Conservation (phyloP, 1,140 invertebrate genomes). For the Leptinotarsa lineolata region DNA sequence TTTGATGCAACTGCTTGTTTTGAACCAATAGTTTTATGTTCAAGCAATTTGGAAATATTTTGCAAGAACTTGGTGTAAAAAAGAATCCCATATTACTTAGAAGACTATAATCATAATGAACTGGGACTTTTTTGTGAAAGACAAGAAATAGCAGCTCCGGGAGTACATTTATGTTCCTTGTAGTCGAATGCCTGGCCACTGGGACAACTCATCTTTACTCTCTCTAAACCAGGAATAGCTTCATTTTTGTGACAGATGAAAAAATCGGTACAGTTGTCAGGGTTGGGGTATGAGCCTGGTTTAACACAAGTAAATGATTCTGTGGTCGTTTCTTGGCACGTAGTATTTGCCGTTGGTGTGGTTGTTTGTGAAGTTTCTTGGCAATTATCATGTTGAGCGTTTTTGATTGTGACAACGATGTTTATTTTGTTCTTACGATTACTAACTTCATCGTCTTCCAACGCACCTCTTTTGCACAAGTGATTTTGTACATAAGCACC, state of each 20-base stretch:
- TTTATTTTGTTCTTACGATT: not conserved
- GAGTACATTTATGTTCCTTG: not conserved
- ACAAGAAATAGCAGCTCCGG: not conserved
- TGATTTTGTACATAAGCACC: not conserved
- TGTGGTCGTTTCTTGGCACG: not conserved
- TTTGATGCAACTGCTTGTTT: no score
- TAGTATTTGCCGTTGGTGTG: not conserved
- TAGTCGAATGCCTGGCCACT: not conserved
- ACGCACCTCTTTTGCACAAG: not conserved
- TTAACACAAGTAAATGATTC: not conserved
- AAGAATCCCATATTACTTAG: no score
- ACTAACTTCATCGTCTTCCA: not conserved
- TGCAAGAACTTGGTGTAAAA: no score
- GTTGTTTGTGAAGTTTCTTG: not conserved
- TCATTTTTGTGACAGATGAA: not conserved
- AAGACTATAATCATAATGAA: no score
- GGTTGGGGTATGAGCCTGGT: not conserved
- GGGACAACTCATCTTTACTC: not conserved
- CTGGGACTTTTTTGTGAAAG: no score
- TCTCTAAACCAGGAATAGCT: not conserved
- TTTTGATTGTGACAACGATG: not conserved
- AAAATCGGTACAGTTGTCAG: not conserved
- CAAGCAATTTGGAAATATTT: no score
- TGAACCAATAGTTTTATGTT: no score
- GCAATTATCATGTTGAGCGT: not conserved